Conservation (phyloP, 2,888 invertebrate species). For the Pterostichus niger region DNA sequence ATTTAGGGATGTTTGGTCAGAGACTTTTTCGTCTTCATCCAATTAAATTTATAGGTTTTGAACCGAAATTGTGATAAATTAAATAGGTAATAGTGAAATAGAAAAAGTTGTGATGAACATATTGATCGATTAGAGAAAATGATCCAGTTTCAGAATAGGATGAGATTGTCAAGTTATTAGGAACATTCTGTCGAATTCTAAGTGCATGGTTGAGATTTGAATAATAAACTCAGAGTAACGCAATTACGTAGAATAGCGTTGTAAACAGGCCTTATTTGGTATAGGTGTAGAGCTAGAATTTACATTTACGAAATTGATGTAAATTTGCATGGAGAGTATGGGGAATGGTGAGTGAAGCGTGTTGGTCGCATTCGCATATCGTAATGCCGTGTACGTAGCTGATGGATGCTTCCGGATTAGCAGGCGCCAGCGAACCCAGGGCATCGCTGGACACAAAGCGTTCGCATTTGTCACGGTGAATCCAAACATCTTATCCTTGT, state of each 20-base stretch:
- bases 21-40: too few species aligned
- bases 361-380: not conserved
- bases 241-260: slow-evolving; percentile 5
- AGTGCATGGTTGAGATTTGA: slow-evolving; percentile 10
- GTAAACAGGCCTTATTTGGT: slow-evolving; percentile 24
- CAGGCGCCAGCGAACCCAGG: slow-evolving; percentile 1
- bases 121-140: too few species aligned
- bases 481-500: slow-evolving; percentile 49
- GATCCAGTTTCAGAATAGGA: too few species aligned
- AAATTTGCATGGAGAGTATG: slow-evolving; percentile 25
- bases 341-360: not conserved
- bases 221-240: slow-evolving; percentile 12
- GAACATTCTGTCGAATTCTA: not conserved
- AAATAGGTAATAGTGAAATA: too few species aligned
- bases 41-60: too few species aligned
- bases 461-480: slow-evolving; percentile 57
- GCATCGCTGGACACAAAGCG: slow-evolving; percentile 56
- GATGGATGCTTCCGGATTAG: slow-evolving; percentile 70
- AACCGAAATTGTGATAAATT: too few species aligned
- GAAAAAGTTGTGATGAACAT: too few species aligned
- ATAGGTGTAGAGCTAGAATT: slow-evolving; percentile 36
- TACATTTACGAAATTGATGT: slow-evolving; percentile 51
- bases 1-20: too few species aligned
- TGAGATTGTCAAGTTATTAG: too few species aligned
- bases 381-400: slow-evolving; percentile 62